Percentiles rank a stretch among this genome's conserved stretches.
Conservation (phyloP, 1,140 invertebrate species). For the Chlorops oryzae region DNA sequence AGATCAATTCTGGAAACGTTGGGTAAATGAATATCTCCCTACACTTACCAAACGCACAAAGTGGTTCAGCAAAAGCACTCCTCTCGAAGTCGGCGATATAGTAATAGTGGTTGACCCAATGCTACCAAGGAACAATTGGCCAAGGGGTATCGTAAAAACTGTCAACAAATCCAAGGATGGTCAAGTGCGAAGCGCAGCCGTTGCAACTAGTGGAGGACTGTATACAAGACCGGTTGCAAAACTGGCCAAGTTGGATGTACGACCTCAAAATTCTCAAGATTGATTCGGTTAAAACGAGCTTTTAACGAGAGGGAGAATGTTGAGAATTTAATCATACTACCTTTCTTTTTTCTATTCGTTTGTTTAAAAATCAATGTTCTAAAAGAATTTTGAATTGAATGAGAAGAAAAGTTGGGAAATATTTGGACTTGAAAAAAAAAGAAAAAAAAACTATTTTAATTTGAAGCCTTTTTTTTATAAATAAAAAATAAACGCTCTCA, state of each 20-base stretch:
- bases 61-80: conserved; percentile 21
- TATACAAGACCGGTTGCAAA: conserved; percentile 7
- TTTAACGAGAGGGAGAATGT: too few relatives aligned
- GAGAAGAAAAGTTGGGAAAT: too few relatives aligned
- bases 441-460: too few relatives aligned
- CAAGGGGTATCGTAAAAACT: conserved; percentile 8
- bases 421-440: too few relatives aligned
- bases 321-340: too few relatives aligned
- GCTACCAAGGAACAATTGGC: conserved; percentile 22
- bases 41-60: conserved; percentile 20
- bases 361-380: too few relatives aligned
- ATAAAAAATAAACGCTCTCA: too few relatives aligned
- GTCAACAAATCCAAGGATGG: conserved; percentile 3
- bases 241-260: conserved; percentile 8
- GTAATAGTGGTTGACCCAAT: conserved; percentile 26
- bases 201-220: background rate
- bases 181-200: conserved; percentile 8
- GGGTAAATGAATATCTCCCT: conserved; percentile 26
- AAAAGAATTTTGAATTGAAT: too few relatives aligned
- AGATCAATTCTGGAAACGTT: conserved; percentile 25
- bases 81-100: conserved; percentile 23
- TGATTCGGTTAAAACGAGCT: too few relatives aligned
- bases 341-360: too few relatives aligned
- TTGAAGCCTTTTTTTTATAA: too few relatives aligned
- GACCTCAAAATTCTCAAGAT: too few relatives aligned